Base-by-base conservation (phyloP, 37 sponge, comb jelly and placozoan species). In the Geodia barretti region DNA sequence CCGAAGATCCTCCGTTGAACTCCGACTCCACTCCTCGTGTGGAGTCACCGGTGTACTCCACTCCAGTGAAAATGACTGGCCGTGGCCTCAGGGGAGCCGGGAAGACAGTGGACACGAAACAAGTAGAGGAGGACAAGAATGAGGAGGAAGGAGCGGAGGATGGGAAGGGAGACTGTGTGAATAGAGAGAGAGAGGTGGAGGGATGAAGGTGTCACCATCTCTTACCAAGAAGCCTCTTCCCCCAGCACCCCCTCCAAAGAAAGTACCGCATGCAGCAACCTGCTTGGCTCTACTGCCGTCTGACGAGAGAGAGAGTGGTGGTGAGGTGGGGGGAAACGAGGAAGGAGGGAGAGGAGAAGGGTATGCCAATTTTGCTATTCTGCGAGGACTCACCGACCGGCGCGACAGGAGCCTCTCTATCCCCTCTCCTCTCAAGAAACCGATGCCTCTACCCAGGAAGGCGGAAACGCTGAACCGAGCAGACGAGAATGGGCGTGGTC, bases 371-470 rank as follows among this genome's bases (percentile, higher is more conserved):
- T 17, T 7, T 14, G 7, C 54, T 47, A 14, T 47, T 47, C 54
- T 47, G 54, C 7, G 14, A 47, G 54, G 54, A 14, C 14, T 14
- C 14, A 17, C 14, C 11, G 54, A 47, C 11, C 7, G 14, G 54
- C 7, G 54, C 7, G 54, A 47, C 23, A 83, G 83, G 24, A 83
- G 65, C 3, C 66, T 73, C 21, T 61, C 62, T 41, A 83, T 58
- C 74, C 75, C 74, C 4, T 3, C 41, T 0, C 37, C 32, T 2
- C 24, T 8, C 9, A 74, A 73, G 58, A 83, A 83, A 29, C 83
- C 83, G 54, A 74, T 43, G 58, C 83, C 83, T 26, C 68, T 83
- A 29, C 83, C 83, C 31, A 29, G 83, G 21, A 17, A 19, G 0
- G 33, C 34, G 20, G 34, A 68, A 25, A 32, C 68, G 1, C 34